phyloP scores from a whole-genome alignment of 2,888 invertebrate genomes.

The Dolichopus griseipennis region DNA sequence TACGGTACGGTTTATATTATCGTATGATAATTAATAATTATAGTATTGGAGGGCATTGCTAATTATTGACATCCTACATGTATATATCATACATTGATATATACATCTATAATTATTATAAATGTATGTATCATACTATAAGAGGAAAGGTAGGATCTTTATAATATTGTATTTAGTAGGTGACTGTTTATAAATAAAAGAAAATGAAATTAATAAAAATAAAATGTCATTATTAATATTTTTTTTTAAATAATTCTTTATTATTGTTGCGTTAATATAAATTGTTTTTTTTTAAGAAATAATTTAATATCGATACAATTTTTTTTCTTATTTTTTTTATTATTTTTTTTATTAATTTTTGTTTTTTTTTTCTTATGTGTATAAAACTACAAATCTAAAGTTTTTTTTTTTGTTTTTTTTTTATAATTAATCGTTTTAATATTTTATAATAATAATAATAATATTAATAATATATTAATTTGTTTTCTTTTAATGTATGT shows the following conservation, averaged over 20 bases:
- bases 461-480: neutral
- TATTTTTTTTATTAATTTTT: neutral
- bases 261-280: neutral
- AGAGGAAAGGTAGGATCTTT: too few species aligned
- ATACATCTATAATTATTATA: too few species aligned
- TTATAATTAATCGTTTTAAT: neutral
- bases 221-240: neutral
- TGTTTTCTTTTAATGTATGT: neutral
- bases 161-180: too few species aligned
- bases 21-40: too few species aligned
- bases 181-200: too few species aligned
- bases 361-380: neutral
- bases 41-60: too few species aligned
- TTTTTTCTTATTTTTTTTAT: neutral
- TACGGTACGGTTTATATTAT: too few species aligned
- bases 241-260: neutral
- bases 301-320: slow-evolving; percentile 6
- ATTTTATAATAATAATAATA: neutral
- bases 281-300: neutral
- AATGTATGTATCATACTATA: too few species aligned
- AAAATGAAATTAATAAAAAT: too few species aligned
- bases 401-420: neutral
- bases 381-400: neutral
- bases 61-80: too few species aligned
- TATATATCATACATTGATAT: too few species aligned